Conservation (phyloP, 2,113 vertebrate species). For the Cacatua alba region DNA sequence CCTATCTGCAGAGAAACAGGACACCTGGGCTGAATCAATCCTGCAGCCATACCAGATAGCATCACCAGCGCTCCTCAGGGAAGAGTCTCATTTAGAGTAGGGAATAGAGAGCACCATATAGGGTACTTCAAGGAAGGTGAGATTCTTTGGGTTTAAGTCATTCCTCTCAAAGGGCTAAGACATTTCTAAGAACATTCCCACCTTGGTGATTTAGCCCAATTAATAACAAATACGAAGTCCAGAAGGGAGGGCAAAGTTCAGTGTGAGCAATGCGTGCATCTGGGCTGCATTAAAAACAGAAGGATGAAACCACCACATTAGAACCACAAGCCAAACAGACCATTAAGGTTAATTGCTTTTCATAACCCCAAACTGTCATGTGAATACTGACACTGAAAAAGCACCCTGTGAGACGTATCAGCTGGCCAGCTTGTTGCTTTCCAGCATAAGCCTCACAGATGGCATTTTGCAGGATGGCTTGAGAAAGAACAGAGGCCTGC, state of each 20-base stretch:
- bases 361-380: background rate
- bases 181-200: background rate
- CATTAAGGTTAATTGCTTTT: conserved; percentile 5
- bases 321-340: background rate
- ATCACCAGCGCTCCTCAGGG: background rate
- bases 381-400: background rate
- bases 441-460: background rate
- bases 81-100: background rate
- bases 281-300: background rate
- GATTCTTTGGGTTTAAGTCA: background rate
- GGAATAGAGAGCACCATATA: background rate
- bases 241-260: conserved; percentile 1
- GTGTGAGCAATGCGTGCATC: background rate
- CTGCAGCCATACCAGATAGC: background rate
- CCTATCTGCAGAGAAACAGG: background rate
- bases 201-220: background rate
- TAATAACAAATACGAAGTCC: background rate
- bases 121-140: background rate
- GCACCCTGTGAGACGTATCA: background rate
- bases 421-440: background rate
- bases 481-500: background rate
- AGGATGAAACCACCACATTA: background rate
- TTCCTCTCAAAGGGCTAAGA: background rate
- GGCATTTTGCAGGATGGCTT: background rate
- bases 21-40: background rate